Conservation (phyloP, 2,888 invertebrate species). For the Spatulosminthurus flaviceps region DNA sequence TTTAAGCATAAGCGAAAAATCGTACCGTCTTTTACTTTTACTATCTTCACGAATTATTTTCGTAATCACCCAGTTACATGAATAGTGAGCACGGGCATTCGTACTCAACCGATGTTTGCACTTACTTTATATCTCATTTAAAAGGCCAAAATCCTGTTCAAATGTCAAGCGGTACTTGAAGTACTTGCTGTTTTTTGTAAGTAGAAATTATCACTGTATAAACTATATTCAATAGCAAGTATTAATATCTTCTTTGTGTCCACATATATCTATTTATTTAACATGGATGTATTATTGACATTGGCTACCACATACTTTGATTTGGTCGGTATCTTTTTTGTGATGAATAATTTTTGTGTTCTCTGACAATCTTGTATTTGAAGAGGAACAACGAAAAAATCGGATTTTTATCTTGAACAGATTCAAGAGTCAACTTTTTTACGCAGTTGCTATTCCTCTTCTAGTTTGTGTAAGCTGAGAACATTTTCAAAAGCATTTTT, state of each 20-base stretch:
- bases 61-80: too few species aligned
- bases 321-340: slow-evolving; percentile 13
- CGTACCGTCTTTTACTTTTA: too few species aligned
- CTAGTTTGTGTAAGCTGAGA: not conserved
- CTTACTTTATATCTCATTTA: not conserved
- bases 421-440: not conserved
- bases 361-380: not conserved
- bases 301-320: not conserved
- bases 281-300: not conserved
- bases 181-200: slow-evolving; percentile 12
- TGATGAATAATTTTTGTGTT: not conserved
- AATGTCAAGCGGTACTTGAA: slow-evolving; percentile 27
- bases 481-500: not conserved
- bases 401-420: not conserved
- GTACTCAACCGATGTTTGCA: too few species aligned
- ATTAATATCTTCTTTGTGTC: not conserved
- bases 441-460: not conserved
- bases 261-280: too few species aligned
- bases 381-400: not conserved
- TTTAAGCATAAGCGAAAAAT: too few species aligned
- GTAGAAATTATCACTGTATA: not conserved
- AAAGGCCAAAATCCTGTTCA: slow-evolving; percentile 19
- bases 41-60: too few species aligned
- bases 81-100: too few species aligned
- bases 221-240: not conserved